These are phyloP conservation scores for Neomorphus geoffroyi DNA, from an alignment of 2,797 vertebrate species.

Conservation along the genomic window DNA sequence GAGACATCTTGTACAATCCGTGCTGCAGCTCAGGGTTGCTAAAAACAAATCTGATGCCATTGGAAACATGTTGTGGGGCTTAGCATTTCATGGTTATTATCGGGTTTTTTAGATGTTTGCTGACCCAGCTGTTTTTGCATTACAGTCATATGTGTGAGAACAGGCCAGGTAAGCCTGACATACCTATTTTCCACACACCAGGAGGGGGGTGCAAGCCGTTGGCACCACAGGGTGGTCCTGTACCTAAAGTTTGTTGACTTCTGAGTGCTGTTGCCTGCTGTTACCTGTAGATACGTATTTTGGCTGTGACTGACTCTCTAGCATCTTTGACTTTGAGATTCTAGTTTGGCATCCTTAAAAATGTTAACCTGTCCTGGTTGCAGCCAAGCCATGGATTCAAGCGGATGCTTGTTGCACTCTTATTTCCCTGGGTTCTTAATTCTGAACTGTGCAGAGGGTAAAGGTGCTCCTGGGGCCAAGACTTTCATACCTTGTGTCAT, in stretches of 20 bases:
- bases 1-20: neutral
- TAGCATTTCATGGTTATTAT: neutral
- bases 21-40: neutral
- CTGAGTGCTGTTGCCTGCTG: neutral
- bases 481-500: neutral
- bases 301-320: neutral
- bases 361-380: neutral
- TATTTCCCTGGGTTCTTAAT: neutral
- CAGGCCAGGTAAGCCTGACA: neutral
- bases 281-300: neutral
- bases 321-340: neutral
- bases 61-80: neutral
- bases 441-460: neutral
- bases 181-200: fast-evolving
- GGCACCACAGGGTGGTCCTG: fast-evolving
- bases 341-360: neutral
- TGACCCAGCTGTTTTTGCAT: neutral
- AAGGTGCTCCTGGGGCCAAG: neutral
- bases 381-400: neutral
- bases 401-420: neutral
- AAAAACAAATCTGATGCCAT: neutral
- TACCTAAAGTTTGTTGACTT: neutral
- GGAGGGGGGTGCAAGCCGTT: neutral
- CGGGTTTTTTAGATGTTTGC: neutral
- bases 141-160: neutral